Evolutionary conservation across 2,888 invertebrate species (phyloP).

Genomic region (Pseudococcus longispinus): DNA sequence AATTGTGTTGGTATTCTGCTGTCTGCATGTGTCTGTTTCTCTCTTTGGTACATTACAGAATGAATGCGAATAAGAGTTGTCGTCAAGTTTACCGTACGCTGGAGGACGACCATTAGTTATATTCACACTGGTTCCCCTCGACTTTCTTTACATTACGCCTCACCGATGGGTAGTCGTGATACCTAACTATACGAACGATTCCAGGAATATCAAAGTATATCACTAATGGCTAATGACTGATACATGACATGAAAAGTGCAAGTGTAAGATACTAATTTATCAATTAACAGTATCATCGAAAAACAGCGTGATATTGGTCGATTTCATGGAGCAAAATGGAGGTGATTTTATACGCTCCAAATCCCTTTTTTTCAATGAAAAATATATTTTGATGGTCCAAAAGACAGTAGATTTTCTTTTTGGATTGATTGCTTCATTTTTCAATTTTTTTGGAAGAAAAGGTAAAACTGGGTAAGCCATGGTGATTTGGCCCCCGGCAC

Average conservation of each 20-base stretch:
- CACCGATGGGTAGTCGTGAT: background rate
- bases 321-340: too few species aligned
- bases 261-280: background rate
- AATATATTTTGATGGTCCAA: too few species aligned
- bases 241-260: background rate
- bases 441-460: too few species aligned
- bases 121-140: background rate
- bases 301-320: too few species aligned
- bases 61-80: background rate
- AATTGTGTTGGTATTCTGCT: background rate
- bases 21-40: too few species aligned
- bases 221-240: background rate
- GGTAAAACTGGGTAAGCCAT: too few species aligned
- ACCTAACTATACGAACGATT: background rate
- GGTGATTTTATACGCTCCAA: too few species aligned
- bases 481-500: too few species aligned
- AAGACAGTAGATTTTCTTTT: too few species aligned
- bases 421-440: too few species aligned
- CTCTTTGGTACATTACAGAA: too few species aligned
- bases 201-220: background rate
- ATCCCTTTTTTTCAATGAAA: too few species aligned
- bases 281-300: background rate
- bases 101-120: background rate
- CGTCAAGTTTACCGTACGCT: background rate
- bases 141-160: background rate